Conservation (phyloP, 2,888 invertebrate species). For the Myopa tessellatipennis region DNA sequence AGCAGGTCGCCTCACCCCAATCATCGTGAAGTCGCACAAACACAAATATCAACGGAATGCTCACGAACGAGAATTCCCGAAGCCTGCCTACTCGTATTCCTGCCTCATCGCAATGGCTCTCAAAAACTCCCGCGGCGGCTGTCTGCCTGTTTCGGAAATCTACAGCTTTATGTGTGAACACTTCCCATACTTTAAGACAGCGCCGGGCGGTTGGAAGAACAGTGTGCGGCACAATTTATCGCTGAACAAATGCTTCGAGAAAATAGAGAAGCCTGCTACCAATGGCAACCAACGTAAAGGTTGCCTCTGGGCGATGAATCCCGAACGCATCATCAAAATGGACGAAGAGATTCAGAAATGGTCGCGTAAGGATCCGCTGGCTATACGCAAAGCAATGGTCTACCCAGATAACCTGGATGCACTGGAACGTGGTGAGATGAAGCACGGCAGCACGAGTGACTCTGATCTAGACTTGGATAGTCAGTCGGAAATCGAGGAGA, state of each 20-base stretch:
- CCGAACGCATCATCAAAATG: slow-evolving; percentile 94
- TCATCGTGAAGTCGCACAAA: slow-evolving; percentile 53
- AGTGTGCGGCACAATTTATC: slow-evolving; percentile 97
- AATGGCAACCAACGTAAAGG: slow-evolving; percentile 87
- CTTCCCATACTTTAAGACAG: slow-evolving; percentile 98
- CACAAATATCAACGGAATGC: slow-evolving; percentile 57
- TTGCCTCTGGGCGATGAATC: slow-evolving; percentile 97
- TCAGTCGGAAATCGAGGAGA: slow-evolving; percentile 69
- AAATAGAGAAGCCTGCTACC: slow-evolving; percentile 93
- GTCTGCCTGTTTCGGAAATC: slow-evolving; percentile 96
- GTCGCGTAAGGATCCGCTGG: slow-evolving; percentile 94
- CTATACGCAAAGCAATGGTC: slow-evolving; percentile 93
- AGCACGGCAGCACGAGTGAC: slow-evolving; percentile 76
- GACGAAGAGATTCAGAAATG: slow-evolving; percentile 98
- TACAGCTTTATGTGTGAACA: slow-evolving; percentile 99
- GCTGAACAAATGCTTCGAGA: slow-evolving; percentile 97
- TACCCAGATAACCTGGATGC: slow-evolving; percentile 89
- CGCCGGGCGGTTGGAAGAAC: slow-evolving; percentile 99
- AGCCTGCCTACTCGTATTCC: slow-evolving; percentile 97
- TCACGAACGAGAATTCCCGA: slow-evolving; percentile 77
- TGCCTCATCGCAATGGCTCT: slow-evolving; percentile 98
- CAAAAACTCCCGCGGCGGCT: slow-evolving; percentile 94
- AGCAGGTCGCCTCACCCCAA: slow-evolving; percentile 45
- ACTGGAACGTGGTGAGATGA: slow-evolving; percentile 88
- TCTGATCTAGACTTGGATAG: slow-evolving; percentile 72